Evolutionary conservation across 2,888 invertebrate genomes (phyloP).

Genomic region (Cryptocheilus praepositus): DNA sequence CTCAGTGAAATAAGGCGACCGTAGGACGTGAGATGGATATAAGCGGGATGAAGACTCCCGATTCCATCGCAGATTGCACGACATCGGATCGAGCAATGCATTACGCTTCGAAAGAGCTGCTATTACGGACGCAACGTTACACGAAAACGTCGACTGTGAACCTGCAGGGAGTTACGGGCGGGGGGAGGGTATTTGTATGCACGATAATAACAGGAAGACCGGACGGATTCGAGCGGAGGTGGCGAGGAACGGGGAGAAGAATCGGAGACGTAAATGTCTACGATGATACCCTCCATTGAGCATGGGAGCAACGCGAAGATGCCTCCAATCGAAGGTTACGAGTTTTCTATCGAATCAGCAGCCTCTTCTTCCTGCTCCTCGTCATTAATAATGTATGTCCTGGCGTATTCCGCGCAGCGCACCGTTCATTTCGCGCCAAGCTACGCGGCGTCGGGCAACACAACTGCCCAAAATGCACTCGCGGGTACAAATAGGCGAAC

Average conservation of each 20-base stretch:
- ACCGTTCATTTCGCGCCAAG: no score
- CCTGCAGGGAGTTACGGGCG: not conserved
- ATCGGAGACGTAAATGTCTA: conserved; percentile 21
- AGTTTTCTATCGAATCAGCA: no score
- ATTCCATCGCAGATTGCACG: conserved; percentile 13
- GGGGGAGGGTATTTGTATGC: conserved; percentile 9
- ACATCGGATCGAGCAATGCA: conserved; percentile 16
- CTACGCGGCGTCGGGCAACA: no score
- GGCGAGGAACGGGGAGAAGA: conserved; percentile 7
- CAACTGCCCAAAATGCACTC: no score
- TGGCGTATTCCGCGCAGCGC: no score
- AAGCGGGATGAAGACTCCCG: conserved; percentile 1
- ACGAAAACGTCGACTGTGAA: conserved; percentile 6
- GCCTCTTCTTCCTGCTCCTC: no score
- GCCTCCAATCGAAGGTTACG: no score
- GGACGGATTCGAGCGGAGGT: conserved; percentile 16
- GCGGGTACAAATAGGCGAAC: no score
- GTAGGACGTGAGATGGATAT: not conserved
- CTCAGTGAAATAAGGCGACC: no score
- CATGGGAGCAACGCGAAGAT: not conserved
- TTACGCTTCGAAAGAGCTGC: conserved; percentile 15
- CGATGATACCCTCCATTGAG: conserved; percentile 29
- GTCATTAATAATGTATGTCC: no score
- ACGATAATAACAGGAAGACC: conserved; percentile 4
- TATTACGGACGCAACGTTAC: conserved; percentile 7